Evolutionary conservation across 2,888 invertebrate species (phyloP).

Genomic region (Nemoura dubitans): DNA sequence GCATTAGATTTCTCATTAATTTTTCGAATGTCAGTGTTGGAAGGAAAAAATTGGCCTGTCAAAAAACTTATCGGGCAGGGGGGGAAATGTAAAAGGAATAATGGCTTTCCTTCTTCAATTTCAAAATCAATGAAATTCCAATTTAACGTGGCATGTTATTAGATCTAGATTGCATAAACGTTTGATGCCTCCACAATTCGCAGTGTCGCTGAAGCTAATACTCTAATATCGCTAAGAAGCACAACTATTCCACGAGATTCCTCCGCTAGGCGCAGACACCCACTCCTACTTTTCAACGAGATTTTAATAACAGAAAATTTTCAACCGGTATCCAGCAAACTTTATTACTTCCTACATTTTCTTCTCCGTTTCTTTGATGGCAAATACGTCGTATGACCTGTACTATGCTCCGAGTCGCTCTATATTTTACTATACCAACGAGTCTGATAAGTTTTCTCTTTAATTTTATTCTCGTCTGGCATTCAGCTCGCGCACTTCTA

Average conservation of each 20-base stretch:
- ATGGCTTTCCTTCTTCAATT: slow-evolving; percentile 42
- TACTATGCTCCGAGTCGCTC: background rate
- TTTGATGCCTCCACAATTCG: background rate
- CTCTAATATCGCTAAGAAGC: background rate
- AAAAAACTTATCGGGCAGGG: slow-evolving; percentile 47
- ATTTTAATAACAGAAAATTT: background rate
- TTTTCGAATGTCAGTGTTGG: slow-evolving; percentile 46
- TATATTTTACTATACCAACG: background rate
- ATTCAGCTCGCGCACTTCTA: background rate
- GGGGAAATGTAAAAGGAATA: slow-evolving; percentile 39
- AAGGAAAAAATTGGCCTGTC: slow-evolving; percentile 45
- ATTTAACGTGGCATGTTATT: slow-evolving; percentile 48
- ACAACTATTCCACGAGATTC: background rate
- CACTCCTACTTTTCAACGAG: background rate
- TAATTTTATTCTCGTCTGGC: background rate
- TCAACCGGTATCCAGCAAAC: background rate
- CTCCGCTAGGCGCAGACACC: background rate
- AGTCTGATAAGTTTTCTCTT: background rate
- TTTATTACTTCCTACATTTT: background rate
- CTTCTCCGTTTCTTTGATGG: background rate
- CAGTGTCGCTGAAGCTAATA: background rate
- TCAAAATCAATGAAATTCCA: slow-evolving; percentile 50
- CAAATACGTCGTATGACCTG: background rate
- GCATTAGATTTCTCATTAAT: slow-evolving; percentile 48
- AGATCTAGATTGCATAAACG: slow-evolving; percentile 23